Base-by-base conservation (phyloP, 2,888 invertebrate species). In the Hypsopygia costalis region DNA sequence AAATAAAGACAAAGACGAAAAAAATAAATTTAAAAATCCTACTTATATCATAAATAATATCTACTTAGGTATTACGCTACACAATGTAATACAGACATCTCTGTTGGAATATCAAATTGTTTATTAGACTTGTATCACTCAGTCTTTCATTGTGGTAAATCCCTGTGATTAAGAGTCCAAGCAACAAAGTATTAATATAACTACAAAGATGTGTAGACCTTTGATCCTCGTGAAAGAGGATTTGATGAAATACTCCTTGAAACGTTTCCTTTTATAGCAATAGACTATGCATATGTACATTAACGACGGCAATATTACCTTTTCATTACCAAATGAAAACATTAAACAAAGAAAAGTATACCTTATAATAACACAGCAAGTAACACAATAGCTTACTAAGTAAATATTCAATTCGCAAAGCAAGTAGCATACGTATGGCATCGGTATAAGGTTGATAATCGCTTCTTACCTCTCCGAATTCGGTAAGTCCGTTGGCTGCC, bases 401-500 rank as follows among this genome's bases (percentile, higher is more conserved):
- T 21, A n/a, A 22, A 12, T 3, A 11, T 12, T 16, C 25, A 31
- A 25, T 44, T 49, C 47, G 48, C 48, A 9, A 9, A 40, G 48
- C 47, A 41, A 12, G 12, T 21, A 35, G 11, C 11, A 21, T 36
- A 38, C 44, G 37, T 41, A 41, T 40, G 3, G 16, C 38, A 1
- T 40, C 20, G 29, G 39, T 49, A 50, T 53, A 58, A 54, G 43
- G 51, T 57, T 48, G 40, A 54, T 50, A 52, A 47, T 58, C 29
- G 37, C 27, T 33, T 36, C 83, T 83, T 74, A 90, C 90, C 87
- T 88, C 85, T 67, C 90, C 90, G 42, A 90, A 90, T 55, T 82
- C 82, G 39, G 87, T 86, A 45, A 90, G 81, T 43, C 90, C 89
- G 54, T 88, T 83, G 34, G 75, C 77, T 36, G 58, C 75, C n/a